These are phyloP conservation scores for Pristionchus maxplancki DNA, from an alignment of 2,888 invertebrate genomes.

Conservation along the genomic window DNA sequence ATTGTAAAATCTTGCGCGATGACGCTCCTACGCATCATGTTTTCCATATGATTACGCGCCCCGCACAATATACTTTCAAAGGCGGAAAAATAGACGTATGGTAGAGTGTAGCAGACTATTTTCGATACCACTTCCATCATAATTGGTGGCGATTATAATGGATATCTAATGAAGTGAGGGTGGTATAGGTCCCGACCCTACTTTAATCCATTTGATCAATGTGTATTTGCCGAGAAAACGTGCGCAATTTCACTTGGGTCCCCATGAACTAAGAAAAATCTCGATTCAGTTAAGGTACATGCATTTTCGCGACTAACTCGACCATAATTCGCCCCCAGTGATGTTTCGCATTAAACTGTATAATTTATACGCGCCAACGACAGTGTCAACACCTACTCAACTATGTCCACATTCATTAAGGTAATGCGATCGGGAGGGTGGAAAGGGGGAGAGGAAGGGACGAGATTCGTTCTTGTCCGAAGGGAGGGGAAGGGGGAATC, in stretches of 20 bases:
- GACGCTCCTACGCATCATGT: not conserved
- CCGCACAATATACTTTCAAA: not conserved
- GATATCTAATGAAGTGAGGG: not conserved
- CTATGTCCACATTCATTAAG: not conserved
- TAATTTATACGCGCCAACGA: not conserved
- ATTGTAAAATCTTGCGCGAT: not conserved
- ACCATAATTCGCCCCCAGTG: not conserved
- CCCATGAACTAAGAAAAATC: not conserved
- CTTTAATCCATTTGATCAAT: not conserved
- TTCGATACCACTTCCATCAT: not conserved
- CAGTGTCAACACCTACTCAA: slow-evolving; percentile 12
- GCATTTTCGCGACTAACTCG: not conserved
- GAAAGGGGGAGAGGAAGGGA: not conserved
- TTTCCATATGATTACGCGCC: not conserved
- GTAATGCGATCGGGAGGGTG: slow-evolving; percentile 33
- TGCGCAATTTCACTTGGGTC: not conserved
- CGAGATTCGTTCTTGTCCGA: not conserved
- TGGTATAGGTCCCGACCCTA: not conserved
- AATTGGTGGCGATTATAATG: not conserved
- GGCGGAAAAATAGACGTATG: not conserved
- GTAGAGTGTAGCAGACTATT: slow-evolving; percentile 7
- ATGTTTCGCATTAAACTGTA: slow-evolving; percentile 23
- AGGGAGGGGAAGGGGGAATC: not conserved
- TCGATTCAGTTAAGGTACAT: slow-evolving; percentile 12
- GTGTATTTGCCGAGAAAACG: not conserved